Evolutionary conservation across 2,113 vertebrate species (phyloP), one percentile per base, ranked within the genome.

Genomic region (Calyptommatus sinebrachiatus): DNA sequence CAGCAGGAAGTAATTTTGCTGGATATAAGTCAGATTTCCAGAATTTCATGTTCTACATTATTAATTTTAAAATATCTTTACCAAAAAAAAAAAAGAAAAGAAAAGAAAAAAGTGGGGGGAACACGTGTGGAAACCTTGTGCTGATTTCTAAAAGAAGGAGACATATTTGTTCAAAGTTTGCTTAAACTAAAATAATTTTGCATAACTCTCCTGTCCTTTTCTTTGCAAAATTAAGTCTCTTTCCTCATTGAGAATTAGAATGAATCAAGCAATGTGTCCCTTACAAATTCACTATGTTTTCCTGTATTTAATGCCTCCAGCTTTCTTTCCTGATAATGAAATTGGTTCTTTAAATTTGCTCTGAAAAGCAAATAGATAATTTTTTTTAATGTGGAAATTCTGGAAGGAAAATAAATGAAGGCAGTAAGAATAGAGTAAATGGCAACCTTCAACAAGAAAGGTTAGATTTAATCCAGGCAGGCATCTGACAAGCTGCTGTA

Each of bases 21-120:
- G 97, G 97, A 98, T 99, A 99, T 98, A 98, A 99, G 98, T 99
- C 98, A 99, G 97, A 99, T 98, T 99, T 98, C 97, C 95, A 96
- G 97, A 98, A 97, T 98, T 99, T 97, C 97, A 97, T 98, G 96
- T 99, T 97, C 96, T 96, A 96, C 95, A 97, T 97, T 95, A 97
- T 97, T 97, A 96, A 94, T 95, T 95, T 84, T 3, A 76, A 85
- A 91, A 93, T 90, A 91, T 94, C 91, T 94, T 87, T 53, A 10
- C 4, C 31, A 61, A 74, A 61, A 35, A 45, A 41, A 18, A 29
- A 70, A 16, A 31, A 79, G 18, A 45, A 21, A 41, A 18, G 14
- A 5, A 41, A 41, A 41, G 5, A 41, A 41, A 41, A 41, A 5
- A 5, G 2, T 2, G 35, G 35, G 35, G 35, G 35, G 5, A 41